Evolutionary conservation across 2,113 vertebrate genomes (phyloP), one percentile per base, ranked within the genome.

Genomic region (Spilogale gracilis): DNA sequence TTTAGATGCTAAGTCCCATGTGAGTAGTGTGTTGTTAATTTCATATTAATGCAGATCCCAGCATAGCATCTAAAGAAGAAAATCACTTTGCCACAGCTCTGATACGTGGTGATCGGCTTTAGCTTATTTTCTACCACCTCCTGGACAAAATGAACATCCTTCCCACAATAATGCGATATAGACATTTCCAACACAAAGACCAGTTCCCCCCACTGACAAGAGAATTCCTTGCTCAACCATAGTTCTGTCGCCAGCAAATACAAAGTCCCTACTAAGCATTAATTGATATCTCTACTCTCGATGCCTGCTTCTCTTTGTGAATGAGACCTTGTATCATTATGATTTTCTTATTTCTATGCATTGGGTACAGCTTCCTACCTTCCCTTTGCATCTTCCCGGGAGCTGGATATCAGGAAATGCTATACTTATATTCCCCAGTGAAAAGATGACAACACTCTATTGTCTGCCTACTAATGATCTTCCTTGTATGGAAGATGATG

Each of bases 11-110:
- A 98, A 98, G 97, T 98, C 98, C 97, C 96, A 89, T 98, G 97
- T 97, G 98, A 98, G 98, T 94, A 97, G 97, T 60, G 95, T 98
- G 98, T 97, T 98, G 98, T 98, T 99, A 98, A 98, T 98, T 99
- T 98, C 98, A 98, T 98, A 98, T 98, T 98, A 98, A 98, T 98
- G 98, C 98, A 91, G 97, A 98, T 98, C 96, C 97, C 96, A 97
- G 98, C 94, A 92, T 92, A 98, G 97, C 98, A 97, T 98, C 94
- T 91, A 89, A 97, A 97, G 97, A 74, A 97, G 95, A 98, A 98
- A 97, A 97, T 96, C 97, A 88, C 50, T 87, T 97, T 94, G 92
- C 94, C 90, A 92, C 80, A 94, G 92, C 96, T 98, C 88, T 74
- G 67, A 83, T 98, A 96, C 91, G 86, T 90, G 96, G 95, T 96